Base-by-base conservation (phyloP, 2,888 invertebrate species). In the Sclerodermus sp. region DNA sequence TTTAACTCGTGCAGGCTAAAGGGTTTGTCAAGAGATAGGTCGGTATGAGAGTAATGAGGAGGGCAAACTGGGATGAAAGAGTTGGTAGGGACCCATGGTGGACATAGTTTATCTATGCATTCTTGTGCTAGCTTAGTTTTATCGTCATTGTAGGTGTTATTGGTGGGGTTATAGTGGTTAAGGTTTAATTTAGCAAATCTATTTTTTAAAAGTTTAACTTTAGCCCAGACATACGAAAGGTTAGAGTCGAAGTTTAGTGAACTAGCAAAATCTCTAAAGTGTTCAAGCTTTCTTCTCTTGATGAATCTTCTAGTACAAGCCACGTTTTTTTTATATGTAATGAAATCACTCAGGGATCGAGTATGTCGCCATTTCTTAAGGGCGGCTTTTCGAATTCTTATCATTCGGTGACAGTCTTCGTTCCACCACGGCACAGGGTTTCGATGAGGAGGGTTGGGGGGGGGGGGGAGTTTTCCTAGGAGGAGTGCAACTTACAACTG, bases 341-440 rank as follows among this genome's bases (percentile, higher is more conserved):
- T 42, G 2, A 29, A 37, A 13, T 47, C 47, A n/a, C 14, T 9
- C 4, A 36, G 6, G 3, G 17, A n/a, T 10, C 40, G 13, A n/a
- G 47, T 42, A 12, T 10, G 40, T 17, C 30, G n/a, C 42, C 41
- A 47, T 36, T 42, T 47, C 34, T 47, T 42, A 13, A 42, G 29
- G 23, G 42, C 5, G 2, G 48, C 42, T 17, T 12, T n/a, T 1
- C 42, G 14, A 1, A 48, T 12, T 5, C 42, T 9, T 31, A 29
- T 29, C 1, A 37, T 8, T 9, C 10, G 9, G 12, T 36, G 30
- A 18, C 48, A 48, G 12, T 48, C 48, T 1, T 18, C 2, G 30
- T 48, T 42, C 42, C 48, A 48, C 30, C 42, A 48, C 2, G 38
- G 23, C 4, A 42, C 48, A 1, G 42, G 48, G 23, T 48, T 48